Percentiles rank a stretch among this genome's conserved stretches.
Conservation (phyloP, 2,797 vertebrate genomes). For the Rhinogobio ventralis region DNA sequence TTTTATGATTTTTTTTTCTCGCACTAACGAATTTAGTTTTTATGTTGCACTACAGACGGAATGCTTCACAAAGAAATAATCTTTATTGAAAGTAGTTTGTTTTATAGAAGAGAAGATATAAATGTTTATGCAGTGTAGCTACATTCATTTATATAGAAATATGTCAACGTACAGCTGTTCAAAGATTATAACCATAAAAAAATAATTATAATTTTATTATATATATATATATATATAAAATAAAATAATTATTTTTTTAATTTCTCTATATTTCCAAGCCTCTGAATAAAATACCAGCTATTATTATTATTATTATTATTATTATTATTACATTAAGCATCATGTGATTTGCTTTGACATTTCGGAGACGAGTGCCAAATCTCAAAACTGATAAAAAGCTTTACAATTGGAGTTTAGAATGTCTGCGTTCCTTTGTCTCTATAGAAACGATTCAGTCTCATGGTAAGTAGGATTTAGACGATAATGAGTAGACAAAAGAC, state of each 20-base stretch:
- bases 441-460: neutral
- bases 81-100: neutral
- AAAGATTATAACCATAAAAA: neutral
- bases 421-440: neutral
- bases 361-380: neutral
- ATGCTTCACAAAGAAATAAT: neutral
- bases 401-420: neutral
- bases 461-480: neutral
- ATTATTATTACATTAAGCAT: neutral
- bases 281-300: neutral
- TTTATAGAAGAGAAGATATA: neutral
- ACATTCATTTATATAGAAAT: neutral
- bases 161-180: neutral
- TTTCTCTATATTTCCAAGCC: too few relatives aligned
- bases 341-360: neutral
- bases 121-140: neutral
- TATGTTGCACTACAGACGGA: neutral
- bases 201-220: too few relatives aligned
- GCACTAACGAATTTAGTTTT: slow-evolving; percentile 66
- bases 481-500: slow-evolving; percentile 19
- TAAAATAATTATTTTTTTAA: too few relatives aligned
- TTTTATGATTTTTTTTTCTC: slow-evolving; percentile 7
- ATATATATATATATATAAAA: too few relatives aligned
- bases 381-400: neutral
- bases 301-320: too few relatives aligned